Percentiles rank a stretch among this genome's conserved stretches.
Conservation (phyloP, 2,113 vertebrate genomes). For the Sinocyclocheilus grahami region DNA sequence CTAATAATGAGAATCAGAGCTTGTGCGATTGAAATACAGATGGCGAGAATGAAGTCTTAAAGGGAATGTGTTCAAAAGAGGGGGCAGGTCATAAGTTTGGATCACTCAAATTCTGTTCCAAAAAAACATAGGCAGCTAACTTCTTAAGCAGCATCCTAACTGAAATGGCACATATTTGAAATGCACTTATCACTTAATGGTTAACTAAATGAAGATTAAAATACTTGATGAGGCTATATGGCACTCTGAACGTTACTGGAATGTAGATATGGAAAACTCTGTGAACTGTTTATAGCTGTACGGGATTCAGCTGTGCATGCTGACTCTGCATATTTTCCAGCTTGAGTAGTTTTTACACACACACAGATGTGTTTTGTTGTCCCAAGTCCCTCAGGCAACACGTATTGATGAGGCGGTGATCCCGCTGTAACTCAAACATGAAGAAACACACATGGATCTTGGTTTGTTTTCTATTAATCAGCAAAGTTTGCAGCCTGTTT, state of each 20-base stretch:
- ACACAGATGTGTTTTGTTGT: conserved; percentile 21
- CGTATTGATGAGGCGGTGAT: not conserved
- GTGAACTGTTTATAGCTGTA: conserved; percentile 28
- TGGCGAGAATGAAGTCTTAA: not conserved
- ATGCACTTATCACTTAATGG: not conserved
- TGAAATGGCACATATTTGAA: not conserved
- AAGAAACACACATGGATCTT: conserved; percentile 16
- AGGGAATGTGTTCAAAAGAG: not conserved
- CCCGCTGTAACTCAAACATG: conserved; percentile 5
- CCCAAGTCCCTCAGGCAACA: not conserved
- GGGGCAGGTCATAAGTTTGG: not conserved
- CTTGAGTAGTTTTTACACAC: conserved; percentile 16
- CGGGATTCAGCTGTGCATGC: conserved; percentile 1
- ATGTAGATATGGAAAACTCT: not conserved
- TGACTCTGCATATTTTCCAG: conserved; percentile 11
- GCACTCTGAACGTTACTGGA: not conserved
- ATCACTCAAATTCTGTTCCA: not conserved
- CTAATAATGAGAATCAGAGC: conserved; percentile 3
- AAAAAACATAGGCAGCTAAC: not conserved
- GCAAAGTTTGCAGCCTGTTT: not conserved
- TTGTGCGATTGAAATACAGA: not conserved
- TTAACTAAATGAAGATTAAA: not conserved
- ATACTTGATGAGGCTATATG: not conserved
- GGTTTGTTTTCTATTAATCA: conserved; percentile 39
- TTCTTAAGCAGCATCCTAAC: not conserved